Evolutionary conservation across 2,888 invertebrate genomes (phyloP), one percentile per base, ranked within the genome.

Genomic region (Bombylius major): DNA sequence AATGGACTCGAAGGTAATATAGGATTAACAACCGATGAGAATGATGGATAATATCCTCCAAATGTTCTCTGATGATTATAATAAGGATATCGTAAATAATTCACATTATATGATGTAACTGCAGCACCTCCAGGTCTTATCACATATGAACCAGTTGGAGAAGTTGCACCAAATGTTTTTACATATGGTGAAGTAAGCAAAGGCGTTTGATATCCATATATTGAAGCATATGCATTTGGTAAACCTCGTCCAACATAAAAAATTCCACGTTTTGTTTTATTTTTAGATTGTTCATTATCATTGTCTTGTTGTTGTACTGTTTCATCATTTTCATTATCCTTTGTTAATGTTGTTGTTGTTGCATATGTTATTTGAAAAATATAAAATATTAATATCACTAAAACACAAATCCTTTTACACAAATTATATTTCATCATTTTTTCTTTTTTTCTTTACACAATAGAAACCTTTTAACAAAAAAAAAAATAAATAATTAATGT

Each of bases 61-160:
- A 44, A 53, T 6, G 34, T 48, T 47, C 54, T 56, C 12, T 8
- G 7, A 11, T 8, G 7, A 11, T 34, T n/a, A 54, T 51, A 51
- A 14, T 56, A 48, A 1, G 58, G 58, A 49, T 54, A 54, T 1
- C 55, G 46, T 49, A 57, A 57, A 52, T 54, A 59, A 34, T 56
- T 59, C 1, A 54, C 57, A 54, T 52, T 59, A 34, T 53, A 56
- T 5, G 59, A 59, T 7, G 54, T 54, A 4, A 58, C 54, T 39
- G 56, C 39, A 13, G 59, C 59, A 14, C 56, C 57, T 12, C 59
- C 59, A 33, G 55, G 57, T 11, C 54, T 50, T 12, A 59, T 36
- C 12, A 57, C 14, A 47, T 57, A 56, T 8, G 56, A 53, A 23
- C 39, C 14, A 33, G 48, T 23, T 12, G n/a, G 32, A 12, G 44